Conservation (phyloP, 2,797 vertebrate genomes). For the Xyrichtys novacula region DNA sequence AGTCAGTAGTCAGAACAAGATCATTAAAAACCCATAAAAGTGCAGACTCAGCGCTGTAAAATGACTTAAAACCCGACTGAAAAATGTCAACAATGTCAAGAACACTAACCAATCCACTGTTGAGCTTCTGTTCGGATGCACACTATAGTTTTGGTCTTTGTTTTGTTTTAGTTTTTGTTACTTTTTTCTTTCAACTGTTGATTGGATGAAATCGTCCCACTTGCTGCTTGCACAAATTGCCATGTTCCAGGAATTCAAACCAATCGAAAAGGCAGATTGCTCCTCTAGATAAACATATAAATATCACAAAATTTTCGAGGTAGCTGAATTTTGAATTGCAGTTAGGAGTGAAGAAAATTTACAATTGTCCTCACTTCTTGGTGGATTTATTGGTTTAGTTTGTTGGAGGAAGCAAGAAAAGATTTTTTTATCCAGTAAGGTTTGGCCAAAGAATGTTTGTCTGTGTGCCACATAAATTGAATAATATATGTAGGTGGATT, state of each 20-base stretch:
- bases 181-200: too few relatives aligned
- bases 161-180: too few relatives aligned
- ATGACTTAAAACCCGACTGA: too few relatives aligned
- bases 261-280: background rate
- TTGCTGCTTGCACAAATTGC: background rate
- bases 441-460: conserved; percentile 6
- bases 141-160: too few relatives aligned
- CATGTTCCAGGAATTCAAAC: background rate
- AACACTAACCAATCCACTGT: too few relatives aligned
- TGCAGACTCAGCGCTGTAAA: too few relatives aligned
- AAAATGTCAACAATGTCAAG: too few relatives aligned
- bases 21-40: too few relatives aligned
- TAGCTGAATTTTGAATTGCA: background rate
- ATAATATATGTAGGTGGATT: conserved; percentile 18
- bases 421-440: background rate
- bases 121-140: too few relatives aligned
- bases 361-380: background rate
- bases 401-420: background rate
- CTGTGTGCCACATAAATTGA: conserved; percentile 1
- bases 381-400: conserved; percentile 2
- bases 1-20: too few relatives aligned
- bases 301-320: background rate
- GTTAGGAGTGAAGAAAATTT: background rate
- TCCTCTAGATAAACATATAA: background rate
- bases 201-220: background rate